Conservation (phyloP, 2,888 invertebrate genomes). For the Ctenicera cuprea region DNA sequence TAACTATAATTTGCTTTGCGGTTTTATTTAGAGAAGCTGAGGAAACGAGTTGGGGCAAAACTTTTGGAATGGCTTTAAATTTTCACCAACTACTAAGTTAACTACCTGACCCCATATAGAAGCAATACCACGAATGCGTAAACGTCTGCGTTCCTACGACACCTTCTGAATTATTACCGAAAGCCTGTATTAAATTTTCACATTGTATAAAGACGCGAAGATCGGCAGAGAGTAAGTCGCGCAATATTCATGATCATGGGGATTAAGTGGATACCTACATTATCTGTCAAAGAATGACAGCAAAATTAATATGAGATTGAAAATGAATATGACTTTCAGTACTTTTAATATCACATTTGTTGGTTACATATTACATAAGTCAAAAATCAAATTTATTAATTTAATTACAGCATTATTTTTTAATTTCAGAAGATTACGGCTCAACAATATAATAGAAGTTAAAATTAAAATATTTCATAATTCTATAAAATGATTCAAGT, state of each 20-base stretch:
- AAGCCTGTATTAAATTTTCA: slow-evolving; percentile 21
- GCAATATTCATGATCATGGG: slow-evolving; percentile 17
- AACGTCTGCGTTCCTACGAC: slow-evolving; percentile 16
- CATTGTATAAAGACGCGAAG: slow-evolving; percentile 12
- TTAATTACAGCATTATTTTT: too few species aligned
- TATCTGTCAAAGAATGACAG: background rate
- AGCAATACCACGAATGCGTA: slow-evolving; percentile 14
- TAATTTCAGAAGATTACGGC: too few species aligned
- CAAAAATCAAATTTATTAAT: too few species aligned
- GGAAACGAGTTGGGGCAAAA: background rate
- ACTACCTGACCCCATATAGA: slow-evolving; percentile 7
- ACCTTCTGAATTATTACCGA: slow-evolving; percentile 9
- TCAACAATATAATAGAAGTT: too few species aligned
- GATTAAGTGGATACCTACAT: background rate
- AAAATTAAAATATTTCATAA: too few species aligned
- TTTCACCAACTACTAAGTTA: background rate
- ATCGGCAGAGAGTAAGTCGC: slow-evolving; percentile 16
- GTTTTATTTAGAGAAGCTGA: background rate
- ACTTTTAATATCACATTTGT: too few species aligned
- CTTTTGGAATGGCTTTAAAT: background rate
- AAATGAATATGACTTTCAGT: too few species aligned
- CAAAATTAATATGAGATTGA: background rate
- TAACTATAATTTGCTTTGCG: background rate
- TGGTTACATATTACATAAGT: too few species aligned
- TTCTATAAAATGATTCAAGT: too few species aligned